phyloP scores from a whole-genome alignment of 2,888 invertebrate species.

The Idaea aversata region DNA sequence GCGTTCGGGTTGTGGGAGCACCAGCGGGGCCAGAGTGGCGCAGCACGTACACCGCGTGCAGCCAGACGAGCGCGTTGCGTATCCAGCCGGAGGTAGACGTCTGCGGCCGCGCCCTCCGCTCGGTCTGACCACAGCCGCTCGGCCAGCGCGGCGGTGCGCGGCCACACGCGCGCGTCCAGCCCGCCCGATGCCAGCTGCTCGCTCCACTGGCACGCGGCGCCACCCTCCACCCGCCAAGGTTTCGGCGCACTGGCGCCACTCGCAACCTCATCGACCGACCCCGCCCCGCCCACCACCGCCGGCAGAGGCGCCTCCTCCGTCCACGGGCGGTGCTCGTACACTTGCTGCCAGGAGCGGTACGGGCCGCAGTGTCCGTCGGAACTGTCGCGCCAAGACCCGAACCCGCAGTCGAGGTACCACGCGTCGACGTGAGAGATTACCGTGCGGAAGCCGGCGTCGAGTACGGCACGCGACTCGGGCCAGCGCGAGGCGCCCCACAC shows the following conservation, averaged over 20 bases:
- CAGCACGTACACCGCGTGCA: conserved; percentile 82
- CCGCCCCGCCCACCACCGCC: conserved; percentile 45
- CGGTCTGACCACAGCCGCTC: conserved; percentile 88
- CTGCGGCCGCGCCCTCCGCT: conserved; percentile 73
- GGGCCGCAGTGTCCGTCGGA: conserved; percentile 93
- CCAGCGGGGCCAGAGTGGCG: conserved; percentile 89
- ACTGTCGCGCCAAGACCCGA: conserved; percentile 90
- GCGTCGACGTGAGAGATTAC: conserved; percentile 93
- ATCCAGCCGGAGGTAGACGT: conserved; percentile 85
- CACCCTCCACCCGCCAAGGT: conserved; percentile 83
- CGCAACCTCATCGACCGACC: conserved; percentile 84
- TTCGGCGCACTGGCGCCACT: conserved; percentile 56
- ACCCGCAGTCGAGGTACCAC: conserved; percentile 94
- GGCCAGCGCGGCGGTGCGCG: conserved; percentile 88
- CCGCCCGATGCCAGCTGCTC: conserved; percentile 89
- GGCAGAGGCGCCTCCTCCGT: conserved; percentile 54
- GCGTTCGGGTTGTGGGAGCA: conserved; percentile 87
- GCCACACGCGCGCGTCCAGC: conserved; percentile 90
- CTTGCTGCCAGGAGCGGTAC: conserved; percentile 92
- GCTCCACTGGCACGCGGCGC: conserved; percentile 91
- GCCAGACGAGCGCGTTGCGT: conserved; percentile 84
- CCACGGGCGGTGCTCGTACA: conserved; percentile 92
- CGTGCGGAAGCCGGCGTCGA: conserved; percentile 88
- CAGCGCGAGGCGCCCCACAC: conserved; percentile 91
- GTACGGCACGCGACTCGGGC: conserved; percentile 88